Percentiles rank a stretch among this genome's conserved stretches.
Conservation (phyloP, 2,888 invertebrate genomes). For the Oligia strigilis region DNA sequence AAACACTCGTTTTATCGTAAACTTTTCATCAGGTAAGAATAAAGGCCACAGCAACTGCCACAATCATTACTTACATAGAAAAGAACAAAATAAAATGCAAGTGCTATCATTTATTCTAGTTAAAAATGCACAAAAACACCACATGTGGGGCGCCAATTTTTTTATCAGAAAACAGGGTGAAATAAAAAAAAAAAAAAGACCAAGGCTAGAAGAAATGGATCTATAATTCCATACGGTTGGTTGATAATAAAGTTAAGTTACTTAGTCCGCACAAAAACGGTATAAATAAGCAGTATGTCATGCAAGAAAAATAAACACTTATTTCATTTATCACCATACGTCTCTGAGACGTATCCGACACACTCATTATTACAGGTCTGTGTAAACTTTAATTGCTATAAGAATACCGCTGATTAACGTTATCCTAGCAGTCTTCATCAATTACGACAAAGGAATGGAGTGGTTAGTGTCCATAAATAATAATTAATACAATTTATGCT, state of each 20-base stretch:
- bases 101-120: too few species aligned
- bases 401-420: background rate
- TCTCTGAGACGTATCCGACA: conserved; percentile 1
- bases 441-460: conserved; percentile 78
- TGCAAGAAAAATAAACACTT: background rate
- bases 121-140: background rate
- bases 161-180: background rate
- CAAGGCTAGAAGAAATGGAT: background rate
- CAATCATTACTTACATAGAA: background rate
- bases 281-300: background rate
- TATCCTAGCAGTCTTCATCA: background rate
- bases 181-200: background rate
- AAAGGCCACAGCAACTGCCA: background rate
- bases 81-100: background rate
- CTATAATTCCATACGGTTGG: background rate
- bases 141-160: background rate
- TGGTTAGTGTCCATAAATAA: conserved; percentile 87
- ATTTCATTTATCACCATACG: background rate
- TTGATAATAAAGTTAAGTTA: background rate
- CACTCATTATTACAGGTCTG: conserved; percentile 64
- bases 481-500: background rate
- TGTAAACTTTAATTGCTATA: conserved; percentile 25
- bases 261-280: background rate
- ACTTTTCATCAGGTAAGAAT: background rate
- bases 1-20: background rate